Base-by-base conservation (phyloP, 2,113 vertebrate species). In the Tor tambroides region DNA sequence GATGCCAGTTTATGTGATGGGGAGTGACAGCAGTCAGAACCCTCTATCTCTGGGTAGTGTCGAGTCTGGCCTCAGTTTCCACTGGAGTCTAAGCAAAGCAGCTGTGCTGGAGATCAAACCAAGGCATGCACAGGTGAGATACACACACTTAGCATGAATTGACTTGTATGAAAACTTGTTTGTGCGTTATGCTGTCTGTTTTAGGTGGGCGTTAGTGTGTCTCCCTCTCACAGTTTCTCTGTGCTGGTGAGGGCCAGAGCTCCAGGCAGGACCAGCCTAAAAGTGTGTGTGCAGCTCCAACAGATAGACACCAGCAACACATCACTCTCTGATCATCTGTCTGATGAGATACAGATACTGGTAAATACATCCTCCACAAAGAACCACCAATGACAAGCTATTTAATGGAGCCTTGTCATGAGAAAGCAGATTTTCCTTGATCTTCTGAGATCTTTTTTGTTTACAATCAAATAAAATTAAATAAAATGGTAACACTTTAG, bases 1-100 rank as follows among this genome's bases (percentile, higher is more conserved):
- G 94, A 94, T 95, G 93, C 94, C 95, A 1, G 91, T 95, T n/a
- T 95, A 94, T 38, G 89, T 94, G 49, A 91, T 93, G 88, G 95
- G 94, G 3, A 86, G 93, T 86, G 93, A 90, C 86, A 93, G 91
- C 80, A 84, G 86, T 7, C 93, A 95, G 91, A 94, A 92, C n/a
- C 95, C 94, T 8, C 94, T 95, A 9, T 43, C 8, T 9, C 95
- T 96, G 15, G 89, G 93, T 72, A 95, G 87, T 72, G 91, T 94
- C 30, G 85, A 82, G 49, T 90, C 93, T 3, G 90, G 89, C 11
- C 92, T 95, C 74, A 89, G 85, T 5, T 95, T 95, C 90, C 91
- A 93, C 11, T 96, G 95, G 95, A 91, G 92, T 54, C 86, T 94
- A 91, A 94, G 88, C 89, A 95, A 95, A 85, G 89, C 91, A 3